Evolutionary conservation across 2,113 vertebrate genomes (phyloP).

Genomic region (Plecturocebus donacophilus): DNA sequence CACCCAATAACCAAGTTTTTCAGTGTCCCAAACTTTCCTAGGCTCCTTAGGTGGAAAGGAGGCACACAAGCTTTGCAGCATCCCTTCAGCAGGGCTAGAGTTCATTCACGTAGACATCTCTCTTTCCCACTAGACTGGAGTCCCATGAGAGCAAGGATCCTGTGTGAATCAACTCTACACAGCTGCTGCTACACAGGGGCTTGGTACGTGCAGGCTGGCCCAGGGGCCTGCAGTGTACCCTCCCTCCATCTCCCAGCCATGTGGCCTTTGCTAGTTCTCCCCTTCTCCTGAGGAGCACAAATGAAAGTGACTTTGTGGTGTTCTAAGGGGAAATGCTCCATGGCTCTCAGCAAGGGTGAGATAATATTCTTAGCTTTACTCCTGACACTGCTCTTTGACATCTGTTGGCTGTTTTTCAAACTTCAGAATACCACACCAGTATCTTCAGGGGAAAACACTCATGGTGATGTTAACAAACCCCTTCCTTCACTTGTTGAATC

Average conservation of each 20-base stretch:
- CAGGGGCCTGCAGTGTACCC: background rate
- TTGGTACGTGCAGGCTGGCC: background rate
- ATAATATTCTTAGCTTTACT: background rate
- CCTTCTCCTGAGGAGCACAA: background rate
- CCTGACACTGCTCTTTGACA: background rate
- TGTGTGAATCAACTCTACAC: background rate
- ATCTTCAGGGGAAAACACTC: background rate
- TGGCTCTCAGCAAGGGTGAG: background rate
- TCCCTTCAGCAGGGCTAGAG: background rate
- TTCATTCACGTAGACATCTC: background rate
- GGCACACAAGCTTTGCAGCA: background rate
- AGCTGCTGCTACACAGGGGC: background rate
- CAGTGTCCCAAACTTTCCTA: background rate
- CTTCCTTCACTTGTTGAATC: background rate
- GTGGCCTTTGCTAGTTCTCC: background rate
- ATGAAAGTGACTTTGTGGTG: background rate
- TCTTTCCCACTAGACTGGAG: background rate
- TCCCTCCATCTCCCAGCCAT: background rate
- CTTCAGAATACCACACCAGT: background rate
- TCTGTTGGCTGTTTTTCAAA: background rate
- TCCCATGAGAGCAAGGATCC: background rate
- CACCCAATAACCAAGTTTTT: background rate
- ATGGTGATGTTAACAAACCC: background rate
- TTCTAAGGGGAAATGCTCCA: background rate
- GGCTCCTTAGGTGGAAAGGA: background rate